These are phyloP conservation scores for Anisognathus igniventris DNA, from an alignment of 2,797 vertebrate species.

Conservation along the genomic window DNA sequence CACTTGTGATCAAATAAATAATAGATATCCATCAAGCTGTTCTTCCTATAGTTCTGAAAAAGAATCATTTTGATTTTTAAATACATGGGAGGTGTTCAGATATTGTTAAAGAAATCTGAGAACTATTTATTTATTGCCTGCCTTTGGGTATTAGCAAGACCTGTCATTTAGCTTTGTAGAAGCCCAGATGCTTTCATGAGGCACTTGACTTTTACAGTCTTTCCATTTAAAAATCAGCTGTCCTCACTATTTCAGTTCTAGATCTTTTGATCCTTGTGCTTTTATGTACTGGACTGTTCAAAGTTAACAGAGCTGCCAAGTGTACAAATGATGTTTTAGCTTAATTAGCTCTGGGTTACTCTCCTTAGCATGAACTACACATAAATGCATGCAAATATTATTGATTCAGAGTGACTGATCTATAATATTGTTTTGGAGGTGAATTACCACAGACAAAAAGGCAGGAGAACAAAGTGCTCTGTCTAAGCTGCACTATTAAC, in stretches of 20 bases:
- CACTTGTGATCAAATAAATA: not conserved
- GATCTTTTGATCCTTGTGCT: constrained; percentile 49
- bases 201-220: constrained; percentile 41
- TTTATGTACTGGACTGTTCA: constrained; percentile 52
- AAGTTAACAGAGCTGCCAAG: constrained; percentile 46
- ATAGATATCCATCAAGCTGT: not conserved
- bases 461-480: constrained; percentile 3
- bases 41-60: not conserved
- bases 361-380: constrained; percentile 36
- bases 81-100: not conserved
- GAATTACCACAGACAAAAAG: constrained; percentile 39
- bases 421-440: constrained; percentile 32
- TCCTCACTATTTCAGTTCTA: constrained; percentile 27
- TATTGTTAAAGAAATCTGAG: not conserved
- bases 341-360: constrained; percentile 50
- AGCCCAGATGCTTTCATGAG: constrained; percentile 40
- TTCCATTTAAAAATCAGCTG: constrained; percentile 39
- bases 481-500: not conserved
- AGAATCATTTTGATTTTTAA: constrained; percentile 12
- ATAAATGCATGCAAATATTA: constrained; percentile 61
- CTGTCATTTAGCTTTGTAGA: constrained; percentile 18
- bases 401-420: constrained; percentile 52
- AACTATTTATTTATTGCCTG: constrained; percentile 30
- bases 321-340: constrained; percentile 36
- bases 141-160: constrained; percentile 32